phyloP scores from a whole-genome alignment of 2,797 vertebrate genomes.

The Gymnothorax reevesii region DNA sequence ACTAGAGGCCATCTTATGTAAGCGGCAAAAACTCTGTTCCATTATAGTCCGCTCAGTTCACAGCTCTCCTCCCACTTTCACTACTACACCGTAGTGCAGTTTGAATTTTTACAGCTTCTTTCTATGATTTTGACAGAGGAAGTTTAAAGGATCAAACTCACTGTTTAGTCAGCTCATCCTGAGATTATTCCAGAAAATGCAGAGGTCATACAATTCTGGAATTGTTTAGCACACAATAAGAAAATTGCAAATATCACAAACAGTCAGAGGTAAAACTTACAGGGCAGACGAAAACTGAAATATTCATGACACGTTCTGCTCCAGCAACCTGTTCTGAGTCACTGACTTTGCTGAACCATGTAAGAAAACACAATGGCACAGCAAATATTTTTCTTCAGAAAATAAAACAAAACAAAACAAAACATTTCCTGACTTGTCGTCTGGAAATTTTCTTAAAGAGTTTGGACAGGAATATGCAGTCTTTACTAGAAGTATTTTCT shows the following conservation, averaged over 20 bases:
- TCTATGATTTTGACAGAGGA: not conserved
- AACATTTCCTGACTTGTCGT: not conserved
- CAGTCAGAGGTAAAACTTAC: not conserved
- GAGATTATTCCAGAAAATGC: not conserved
- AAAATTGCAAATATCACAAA: not conserved
- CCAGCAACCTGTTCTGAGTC: not conserved
- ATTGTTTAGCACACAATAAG: not conserved
- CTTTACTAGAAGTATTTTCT: not conserved
- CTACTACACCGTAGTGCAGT: not conserved
- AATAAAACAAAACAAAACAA: slow-evolving; percentile 6
- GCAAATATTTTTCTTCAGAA: not conserved
- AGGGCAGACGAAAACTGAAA: not conserved
- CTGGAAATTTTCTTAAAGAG: not conserved
- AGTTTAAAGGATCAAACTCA: not conserved
- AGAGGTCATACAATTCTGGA: not conserved
- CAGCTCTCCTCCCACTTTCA: not conserved
- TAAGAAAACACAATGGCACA: not conserved
- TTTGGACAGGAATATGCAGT: not conserved
- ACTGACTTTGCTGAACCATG: not conserved
- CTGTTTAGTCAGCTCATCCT: not conserved
- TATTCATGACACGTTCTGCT: not conserved
- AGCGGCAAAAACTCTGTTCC: not conserved
- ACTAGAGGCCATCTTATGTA: not conserved
- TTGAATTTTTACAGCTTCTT: not conserved
- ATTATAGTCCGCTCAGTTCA: not conserved